Percentiles rank a stretch among this genome's conserved stretches.
These are phyloP conservation scores for Falco peregrinus DNA, from an alignment of 2,797 vertebrate species.

Conservation along the genomic window DNA sequence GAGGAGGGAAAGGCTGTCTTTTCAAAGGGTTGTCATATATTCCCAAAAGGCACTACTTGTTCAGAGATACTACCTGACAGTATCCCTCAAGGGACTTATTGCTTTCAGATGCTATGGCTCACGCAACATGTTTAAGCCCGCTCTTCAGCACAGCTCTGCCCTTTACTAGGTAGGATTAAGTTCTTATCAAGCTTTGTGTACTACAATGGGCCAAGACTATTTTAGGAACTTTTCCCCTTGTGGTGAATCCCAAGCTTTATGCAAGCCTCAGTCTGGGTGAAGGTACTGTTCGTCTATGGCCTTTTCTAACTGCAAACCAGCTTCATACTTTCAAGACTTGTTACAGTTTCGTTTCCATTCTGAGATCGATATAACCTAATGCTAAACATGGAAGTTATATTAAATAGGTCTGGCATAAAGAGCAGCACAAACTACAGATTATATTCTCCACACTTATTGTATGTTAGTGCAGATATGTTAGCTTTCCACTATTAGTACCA, in stretches of 20 bases:
- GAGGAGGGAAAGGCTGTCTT: background rate
- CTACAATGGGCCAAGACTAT: background rate
- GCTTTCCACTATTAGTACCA: background rate
- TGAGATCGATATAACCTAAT: background rate
- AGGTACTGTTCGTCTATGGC: background rate
- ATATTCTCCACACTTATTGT: background rate
- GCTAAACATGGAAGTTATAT: slow-evolving; percentile 12
- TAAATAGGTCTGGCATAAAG: slow-evolving; percentile 14
- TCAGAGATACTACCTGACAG: background rate
- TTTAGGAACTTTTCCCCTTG: background rate
- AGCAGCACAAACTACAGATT: slow-evolving; percentile 10
- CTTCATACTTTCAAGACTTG: background rate
- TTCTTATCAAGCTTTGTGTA: background rate
- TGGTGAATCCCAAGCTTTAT: background rate
- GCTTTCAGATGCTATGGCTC: background rate
- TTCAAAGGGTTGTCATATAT: background rate
- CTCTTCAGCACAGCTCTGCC: background rate
- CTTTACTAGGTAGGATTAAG: background rate
- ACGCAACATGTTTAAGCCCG: fast-evolving
- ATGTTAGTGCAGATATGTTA: background rate
- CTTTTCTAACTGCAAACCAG: background rate
- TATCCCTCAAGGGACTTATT: background rate
- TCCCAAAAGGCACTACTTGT: background rate
- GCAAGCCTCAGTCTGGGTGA: background rate
- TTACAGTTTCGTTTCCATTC: background rate